Conservation (phyloP, 2,888 invertebrate species). For the Temnothorax unifasciatus region DNA sequence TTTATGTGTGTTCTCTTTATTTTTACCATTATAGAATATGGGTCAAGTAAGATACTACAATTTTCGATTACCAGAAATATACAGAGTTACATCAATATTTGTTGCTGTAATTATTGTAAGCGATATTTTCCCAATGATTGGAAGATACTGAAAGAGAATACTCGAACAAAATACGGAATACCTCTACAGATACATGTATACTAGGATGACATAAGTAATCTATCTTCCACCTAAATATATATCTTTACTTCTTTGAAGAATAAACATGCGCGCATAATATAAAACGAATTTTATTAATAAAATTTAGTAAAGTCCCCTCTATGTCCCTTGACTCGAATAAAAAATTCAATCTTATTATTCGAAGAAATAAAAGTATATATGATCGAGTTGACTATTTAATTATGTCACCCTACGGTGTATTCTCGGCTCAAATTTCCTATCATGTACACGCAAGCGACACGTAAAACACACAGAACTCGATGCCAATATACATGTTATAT, state of each 20-base stretch:
- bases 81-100: conserved; percentile 38
- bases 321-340: not conserved
- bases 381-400: not conserved
- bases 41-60: not conserved
- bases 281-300: not conserved
- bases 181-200: conserved; percentile 29
- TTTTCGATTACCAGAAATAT: not conserved
- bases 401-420: conserved; percentile 6
- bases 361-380: conserved; percentile 39
- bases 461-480: conserved; percentile 56
- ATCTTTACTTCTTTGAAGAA: conserved; percentile 27
- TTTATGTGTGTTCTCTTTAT: not conserved
- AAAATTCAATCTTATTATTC: conserved; percentile 1
- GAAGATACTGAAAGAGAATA: not conserved
- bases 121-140: conserved; percentile 17
- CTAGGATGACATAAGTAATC: conserved; percentile 33
- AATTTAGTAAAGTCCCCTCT: not conserved
- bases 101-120: conserved; percentile 23
- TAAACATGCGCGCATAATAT: not conserved
- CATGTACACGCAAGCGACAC: conserved; percentile 63
- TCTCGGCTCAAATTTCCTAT: conserved; percentile 35
- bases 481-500: conserved; percentile 38
- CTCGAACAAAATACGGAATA: conserved; percentile 37
- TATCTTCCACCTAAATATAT: conserved; percentile 14
- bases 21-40: not conserved